Percentiles rank a stretch among this genome's conserved stretches.
phyloP scores from a whole-genome alignment of 2,797 vertebrate genomes.

The Diplodus puntazzo region DNA sequence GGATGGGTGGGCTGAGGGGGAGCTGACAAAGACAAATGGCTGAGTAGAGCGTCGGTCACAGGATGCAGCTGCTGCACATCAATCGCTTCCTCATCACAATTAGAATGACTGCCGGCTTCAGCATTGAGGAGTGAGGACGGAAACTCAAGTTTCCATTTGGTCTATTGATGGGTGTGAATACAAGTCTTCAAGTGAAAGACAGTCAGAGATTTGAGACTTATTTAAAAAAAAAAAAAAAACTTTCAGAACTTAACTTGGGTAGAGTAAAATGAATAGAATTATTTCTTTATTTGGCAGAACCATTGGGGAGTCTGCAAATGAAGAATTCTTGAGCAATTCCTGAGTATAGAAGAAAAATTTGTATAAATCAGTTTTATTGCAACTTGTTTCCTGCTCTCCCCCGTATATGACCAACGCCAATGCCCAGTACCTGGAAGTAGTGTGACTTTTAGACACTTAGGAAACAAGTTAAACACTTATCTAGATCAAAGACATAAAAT shows the following conservation, averaged over 20 bases:
- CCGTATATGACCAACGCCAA: neutral
- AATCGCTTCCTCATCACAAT: slow-evolving; percentile 83
- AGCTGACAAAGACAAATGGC: slow-evolving; percentile 84
- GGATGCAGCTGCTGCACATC: slow-evolving; percentile 86
- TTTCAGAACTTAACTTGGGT: slow-evolving; percentile 39
- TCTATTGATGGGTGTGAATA: slow-evolving; percentile 51
- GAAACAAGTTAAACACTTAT: neutral
- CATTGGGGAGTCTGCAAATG: neutral
- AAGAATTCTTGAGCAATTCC: neutral
- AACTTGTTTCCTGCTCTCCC: neutral
- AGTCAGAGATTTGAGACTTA: neutral
- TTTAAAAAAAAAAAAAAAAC: slow-evolving; percentile 10
- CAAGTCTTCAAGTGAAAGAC: slow-evolving; percentile 26
- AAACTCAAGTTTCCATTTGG: slow-evolving; percentile 53
- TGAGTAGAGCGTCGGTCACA: slow-evolving; percentile 77
- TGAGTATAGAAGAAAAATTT: too few relatives aligned
- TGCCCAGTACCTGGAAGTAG: neutral
- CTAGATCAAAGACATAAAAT: neutral
- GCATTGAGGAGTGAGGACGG: slow-evolving; percentile 42
- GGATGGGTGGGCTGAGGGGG: slow-evolving; percentile 64
- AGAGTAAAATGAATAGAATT: neutral
- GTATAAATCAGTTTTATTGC: neutral
- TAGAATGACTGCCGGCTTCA: slow-evolving; percentile 76
- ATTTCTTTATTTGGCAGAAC: slow-evolving; percentile 6
- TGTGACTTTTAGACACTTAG: neutral